These are phyloP conservation scores for Scomberomorus guttatus DNA, from an alignment of 2,797 vertebrate genomes.

Conservation along the genomic window DNA sequence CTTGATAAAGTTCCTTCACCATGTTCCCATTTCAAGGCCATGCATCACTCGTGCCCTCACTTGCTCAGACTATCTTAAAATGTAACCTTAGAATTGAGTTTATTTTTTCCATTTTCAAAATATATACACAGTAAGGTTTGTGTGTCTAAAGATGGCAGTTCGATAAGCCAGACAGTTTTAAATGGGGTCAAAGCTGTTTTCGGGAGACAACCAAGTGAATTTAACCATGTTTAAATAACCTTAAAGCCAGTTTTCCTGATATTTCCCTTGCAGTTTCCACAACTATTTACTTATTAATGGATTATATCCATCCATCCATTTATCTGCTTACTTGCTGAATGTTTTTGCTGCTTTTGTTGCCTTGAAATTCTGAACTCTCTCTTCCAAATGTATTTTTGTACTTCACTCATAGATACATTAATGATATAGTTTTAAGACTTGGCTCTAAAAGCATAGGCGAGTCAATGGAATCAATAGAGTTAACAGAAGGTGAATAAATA, in stretches of 20 bases:
- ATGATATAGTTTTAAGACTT: background rate
- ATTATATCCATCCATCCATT: too few species aligned
- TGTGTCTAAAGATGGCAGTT: constrained; percentile 10
- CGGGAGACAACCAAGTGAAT: background rate
- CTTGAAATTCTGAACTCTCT: background rate
- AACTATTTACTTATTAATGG: background rate
- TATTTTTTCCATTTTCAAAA: constrained; percentile 44
- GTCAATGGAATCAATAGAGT: background rate
- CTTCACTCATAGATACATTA: background rate
- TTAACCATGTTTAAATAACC: background rate
- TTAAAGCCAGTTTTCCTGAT: background rate
- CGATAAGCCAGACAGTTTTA: background rate
- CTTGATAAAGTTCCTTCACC: constrained; percentile 28
- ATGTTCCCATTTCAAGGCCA: constrained; percentile 53
- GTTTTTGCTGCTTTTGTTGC: background rate
- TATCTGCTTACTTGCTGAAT: background rate
- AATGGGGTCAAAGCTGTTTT: background rate
- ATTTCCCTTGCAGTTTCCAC: background rate
- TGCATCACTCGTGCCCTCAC: constrained; percentile 48
- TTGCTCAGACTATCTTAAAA: constrained; percentile 5
- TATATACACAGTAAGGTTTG: constrained; percentile 11
- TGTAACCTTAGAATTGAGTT: constrained; percentile 34
- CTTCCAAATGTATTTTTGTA: constrained; percentile 6
- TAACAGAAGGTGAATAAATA: constrained; percentile 15
- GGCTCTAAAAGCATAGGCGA: background rate